phyloP scores from a whole-genome alignment of 2,888 invertebrate species.

The Diarsia mendica region DNA sequence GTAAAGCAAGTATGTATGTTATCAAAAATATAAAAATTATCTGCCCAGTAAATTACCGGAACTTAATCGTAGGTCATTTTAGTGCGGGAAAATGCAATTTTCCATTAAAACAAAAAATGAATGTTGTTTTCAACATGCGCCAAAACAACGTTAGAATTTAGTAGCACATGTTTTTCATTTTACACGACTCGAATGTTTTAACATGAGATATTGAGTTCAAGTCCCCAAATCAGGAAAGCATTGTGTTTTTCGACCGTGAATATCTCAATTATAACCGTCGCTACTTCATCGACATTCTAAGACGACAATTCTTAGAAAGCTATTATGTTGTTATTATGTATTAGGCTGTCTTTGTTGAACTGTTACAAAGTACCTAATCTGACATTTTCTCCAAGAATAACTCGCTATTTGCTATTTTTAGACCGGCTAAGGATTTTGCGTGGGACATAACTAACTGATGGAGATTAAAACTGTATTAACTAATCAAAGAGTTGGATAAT shows the following conservation, averaged over 20 bases:
- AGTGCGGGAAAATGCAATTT: neutral
- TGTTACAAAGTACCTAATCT: neutral
- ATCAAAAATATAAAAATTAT: too few species aligned
- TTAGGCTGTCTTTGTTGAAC: slow-evolving; percentile 1
- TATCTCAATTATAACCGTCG: neutral
- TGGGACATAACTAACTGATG: slow-evolving; percentile 1
- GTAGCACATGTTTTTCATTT: neutral
- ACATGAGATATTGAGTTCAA: neutral
- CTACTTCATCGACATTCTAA: neutral
- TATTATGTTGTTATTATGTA: neutral
- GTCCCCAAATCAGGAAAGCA: neutral
- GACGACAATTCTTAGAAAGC: neutral
- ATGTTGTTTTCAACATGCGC: too few species aligned
- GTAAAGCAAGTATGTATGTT: too few species aligned
- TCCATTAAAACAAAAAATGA: too few species aligned
- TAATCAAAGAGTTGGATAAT: neutral
- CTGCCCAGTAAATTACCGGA: too few species aligned
- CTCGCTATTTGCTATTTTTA: slow-evolving; percentile 18
- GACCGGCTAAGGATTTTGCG: slow-evolving; percentile 21
- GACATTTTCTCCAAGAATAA: slow-evolving; percentile 1
- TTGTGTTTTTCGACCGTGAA: neutral
- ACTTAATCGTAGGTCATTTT: neutral
- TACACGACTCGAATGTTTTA: neutral
- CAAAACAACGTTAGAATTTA: too few species aligned
- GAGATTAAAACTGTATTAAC: neutral